Evolutionary conservation across 2,113 vertebrate species (phyloP).

Genomic region (Anseranas semipalmata): DNA sequence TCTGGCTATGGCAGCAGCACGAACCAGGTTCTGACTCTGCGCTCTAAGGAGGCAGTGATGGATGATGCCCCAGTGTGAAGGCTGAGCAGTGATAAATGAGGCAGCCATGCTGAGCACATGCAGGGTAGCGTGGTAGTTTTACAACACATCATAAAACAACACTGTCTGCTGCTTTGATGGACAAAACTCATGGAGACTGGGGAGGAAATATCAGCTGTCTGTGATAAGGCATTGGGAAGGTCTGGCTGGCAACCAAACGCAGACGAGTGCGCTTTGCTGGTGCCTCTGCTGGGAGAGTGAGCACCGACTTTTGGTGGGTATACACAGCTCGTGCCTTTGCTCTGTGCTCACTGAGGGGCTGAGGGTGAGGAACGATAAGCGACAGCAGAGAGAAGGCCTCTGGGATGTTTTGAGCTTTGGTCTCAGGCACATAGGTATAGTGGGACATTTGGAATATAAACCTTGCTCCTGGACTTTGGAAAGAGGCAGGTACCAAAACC

Average conservation of each 20-base stretch:
- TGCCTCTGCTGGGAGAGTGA: neutral
- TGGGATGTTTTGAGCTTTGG: neutral
- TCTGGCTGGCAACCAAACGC: neutral
- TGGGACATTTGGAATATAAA: neutral
- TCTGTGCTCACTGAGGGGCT: neutral
- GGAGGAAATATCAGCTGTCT: slow-evolving; percentile 51
- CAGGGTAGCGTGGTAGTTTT: slow-evolving; percentile 7
- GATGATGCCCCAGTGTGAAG: slow-evolving; percentile 57
- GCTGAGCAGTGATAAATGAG: slow-evolving; percentile 60
- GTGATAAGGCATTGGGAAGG: neutral
- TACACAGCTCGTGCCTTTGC: neutral
- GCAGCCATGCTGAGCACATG: slow-evolving; percentile 22
- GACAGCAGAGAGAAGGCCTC: neutral
- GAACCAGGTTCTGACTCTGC: slow-evolving; percentile 15
- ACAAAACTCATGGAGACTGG: neutral
- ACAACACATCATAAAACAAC: slow-evolving; percentile 40
- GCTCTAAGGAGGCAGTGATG: slow-evolving; percentile 67
- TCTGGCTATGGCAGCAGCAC: neutral
- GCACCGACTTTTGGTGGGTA: neutral
- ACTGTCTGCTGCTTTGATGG: slow-evolving; percentile 20
- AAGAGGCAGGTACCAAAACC: neutral
- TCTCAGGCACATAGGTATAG: neutral
- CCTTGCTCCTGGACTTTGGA: neutral
- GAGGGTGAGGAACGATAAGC: neutral
- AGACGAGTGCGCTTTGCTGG: neutral